These are phyloP conservation scores for Ornithoptera alexandrae DNA, from an alignment of 2,888 invertebrate genomes.

Conservation along the genomic window DNA sequence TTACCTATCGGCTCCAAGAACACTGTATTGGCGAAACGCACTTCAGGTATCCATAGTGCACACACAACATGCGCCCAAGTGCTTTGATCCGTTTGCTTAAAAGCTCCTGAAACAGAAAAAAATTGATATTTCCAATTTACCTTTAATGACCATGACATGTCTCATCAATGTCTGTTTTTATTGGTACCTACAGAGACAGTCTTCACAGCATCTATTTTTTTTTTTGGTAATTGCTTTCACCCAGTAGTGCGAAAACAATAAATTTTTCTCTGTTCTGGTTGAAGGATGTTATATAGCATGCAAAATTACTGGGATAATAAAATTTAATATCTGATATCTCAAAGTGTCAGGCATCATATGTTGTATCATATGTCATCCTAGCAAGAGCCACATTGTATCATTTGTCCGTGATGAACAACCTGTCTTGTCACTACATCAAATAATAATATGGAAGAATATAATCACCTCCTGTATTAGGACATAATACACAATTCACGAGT, in stretches of 20 bases:
- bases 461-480: constrained; percentile 94
- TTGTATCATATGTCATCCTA: no score
- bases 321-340: no score
- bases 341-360: no score
- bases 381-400: no score
- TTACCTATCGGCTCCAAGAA: constrained; percentile 96
- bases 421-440: no score
- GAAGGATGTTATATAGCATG: background rate
- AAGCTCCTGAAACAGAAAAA: constrained; percentile 83
- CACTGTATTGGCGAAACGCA: constrained; percentile 97
- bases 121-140: background rate
- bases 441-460: constrained; percentile 8
- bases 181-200: no score
- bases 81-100: constrained; percentile 97
- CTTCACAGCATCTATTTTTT: no score
- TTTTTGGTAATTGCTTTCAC: no score
- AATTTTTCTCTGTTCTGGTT: no score
- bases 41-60: constrained; percentile 99
- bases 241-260: no score
- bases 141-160: background rate
- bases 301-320: background rate
- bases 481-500: constrained; percentile 97
- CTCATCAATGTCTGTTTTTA: no score
- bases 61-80: constrained; percentile 99
- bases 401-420: no score